Base-by-base conservation (phyloP, 2,888 invertebrate genomes). In the Athalia rosae region DNA sequence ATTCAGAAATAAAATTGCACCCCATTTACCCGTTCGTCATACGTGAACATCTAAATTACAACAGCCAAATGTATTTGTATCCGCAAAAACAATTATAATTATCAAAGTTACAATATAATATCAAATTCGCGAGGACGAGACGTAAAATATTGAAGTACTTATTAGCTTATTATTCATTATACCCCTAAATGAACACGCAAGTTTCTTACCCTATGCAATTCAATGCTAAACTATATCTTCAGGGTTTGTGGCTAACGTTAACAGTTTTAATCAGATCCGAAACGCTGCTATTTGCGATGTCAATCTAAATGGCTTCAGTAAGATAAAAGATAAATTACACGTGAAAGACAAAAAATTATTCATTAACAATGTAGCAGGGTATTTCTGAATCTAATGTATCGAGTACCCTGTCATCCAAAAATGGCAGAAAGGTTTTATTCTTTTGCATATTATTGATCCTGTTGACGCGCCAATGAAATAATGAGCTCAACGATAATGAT, bases 171-270 rank as follows among this genome's bases (percentile, higher is more conserved):
- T 80, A 81, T 79, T 83, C 79, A 78, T 83, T 86, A 86, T 78
- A 83, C 85, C 82, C 78, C 85, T 87, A 86, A 83, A 83, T 86
- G 85, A 86, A 87, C 86, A 86, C 86, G 84, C 83, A 85, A 77
- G 74, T 78, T 78, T 81, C 82, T 81, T 76, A 76, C 63, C 76
- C 71, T 41, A 78, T 79, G 81, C 73, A 48, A 50, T 74, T 74
- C 48, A 74, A 74, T 74, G 45, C 48, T 28, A 74, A 47, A 48
- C 48, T 74, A 74, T 48, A 9, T 73, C 50, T 41, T n/a, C 8
- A 56, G 61, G 61, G 6, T 61, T 74, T 48, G 48, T 48, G 61
- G 71, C 79, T 81, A 73, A 76, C 79, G 76, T 69, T 76, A 69
- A 53, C 43, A n/a, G 69, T 77, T 11, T 71, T 76, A 63, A 67